These are phyloP conservation scores for Nebria ingens DNA, from an alignment of 1,140 invertebrate species.

Conservation along the genomic window DNA sequence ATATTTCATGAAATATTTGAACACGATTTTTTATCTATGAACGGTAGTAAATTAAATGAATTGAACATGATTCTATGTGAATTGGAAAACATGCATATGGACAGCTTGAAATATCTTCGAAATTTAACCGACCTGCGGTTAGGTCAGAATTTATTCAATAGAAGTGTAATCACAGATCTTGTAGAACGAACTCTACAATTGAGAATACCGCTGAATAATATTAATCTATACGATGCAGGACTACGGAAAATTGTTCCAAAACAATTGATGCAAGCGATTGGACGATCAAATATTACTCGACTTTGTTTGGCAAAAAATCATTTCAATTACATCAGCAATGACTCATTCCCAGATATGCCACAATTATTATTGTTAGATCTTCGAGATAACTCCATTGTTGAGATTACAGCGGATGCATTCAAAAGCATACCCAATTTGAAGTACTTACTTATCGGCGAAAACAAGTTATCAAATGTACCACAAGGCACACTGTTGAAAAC, in stretches of 20 bases:
- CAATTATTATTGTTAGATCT: conserved; percentile 40
- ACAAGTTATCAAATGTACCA: conserved; percentile 38
- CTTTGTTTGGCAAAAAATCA: conserved; percentile 41
- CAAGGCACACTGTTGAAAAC: conserved; percentile 35
- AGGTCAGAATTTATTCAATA: conserved; percentile 38
- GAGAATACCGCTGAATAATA: conserved; percentile 32
- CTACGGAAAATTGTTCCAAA: conserved; percentile 37
- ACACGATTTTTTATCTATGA: conserved; percentile 22
- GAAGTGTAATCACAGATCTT: conserved; percentile 32
- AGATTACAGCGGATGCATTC: conserved; percentile 29
- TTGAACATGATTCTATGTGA: conserved; percentile 40
- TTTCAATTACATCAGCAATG: conserved; percentile 38
- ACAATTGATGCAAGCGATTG: conserved; percentile 36
- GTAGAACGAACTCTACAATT: conserved; percentile 29
- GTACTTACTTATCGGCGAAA: conserved; percentile 36
- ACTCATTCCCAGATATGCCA: conserved; percentile 40
- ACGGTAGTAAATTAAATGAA: conserved; percentile 22
- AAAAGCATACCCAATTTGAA: conserved; percentile 36
- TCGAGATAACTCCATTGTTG: conserved; percentile 31
- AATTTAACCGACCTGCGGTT: conserved; percentile 36
- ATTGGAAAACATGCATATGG: conserved; percentile 38
- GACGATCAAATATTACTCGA: conserved; percentile 36
- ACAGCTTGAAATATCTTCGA: conserved; percentile 35
- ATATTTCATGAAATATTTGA: conserved; percentile 19
- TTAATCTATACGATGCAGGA: conserved; percentile 41